Base-by-base conservation (phyloP, 2,888 invertebrate genomes). In the Proisotoma minuta region DNA sequence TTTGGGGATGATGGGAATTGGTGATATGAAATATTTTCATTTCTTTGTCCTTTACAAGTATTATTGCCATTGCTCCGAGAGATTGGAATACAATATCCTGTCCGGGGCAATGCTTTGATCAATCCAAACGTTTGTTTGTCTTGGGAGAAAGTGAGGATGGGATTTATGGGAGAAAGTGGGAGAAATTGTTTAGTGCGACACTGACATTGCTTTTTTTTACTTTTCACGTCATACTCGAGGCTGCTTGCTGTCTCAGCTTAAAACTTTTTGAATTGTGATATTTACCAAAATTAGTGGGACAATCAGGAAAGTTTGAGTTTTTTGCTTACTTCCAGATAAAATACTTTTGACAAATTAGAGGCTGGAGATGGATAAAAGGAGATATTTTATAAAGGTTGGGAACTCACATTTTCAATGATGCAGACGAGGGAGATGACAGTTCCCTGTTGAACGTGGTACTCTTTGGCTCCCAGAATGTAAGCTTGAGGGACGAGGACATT, bases 401-500 rank as follows among this genome's bases (percentile, higher is more conserved):
- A 23, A 76, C 81, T 82, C 79, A 91, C 91, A 87, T 91, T 91
- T 81, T 91, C 91, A 77, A 92, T 91, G 77, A 91, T 87, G 84
- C 92, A 92, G 74, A 89, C 89, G 76, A 92, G 85, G 80, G 86
- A 89, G 80, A 92, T 90, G 76, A 89, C 86, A 78, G 91, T 91
- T 76, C 91, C 91, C 76, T 88, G 86, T 79, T 91, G 63, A 68
- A 92, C 91, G 80, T 92, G 91, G 79, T 91, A 87, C 79, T 92
- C 91, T 72, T 88, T 89, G 56, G 83, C 82, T 70, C 89, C 89
- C 75, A 91, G 84, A 77, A 92, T 92, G 79, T 89, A 89, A 60
- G 92, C 92, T 80, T 91, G 90, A 57, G 92, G 92, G 75, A 90
- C 87, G 70, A 91, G 90, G 76, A 92, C 88, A 81, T 88, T 87